phyloP scores from a whole-genome alignment of 2,888 invertebrate genomes.

The Slavum lentiscoides region DNA sequence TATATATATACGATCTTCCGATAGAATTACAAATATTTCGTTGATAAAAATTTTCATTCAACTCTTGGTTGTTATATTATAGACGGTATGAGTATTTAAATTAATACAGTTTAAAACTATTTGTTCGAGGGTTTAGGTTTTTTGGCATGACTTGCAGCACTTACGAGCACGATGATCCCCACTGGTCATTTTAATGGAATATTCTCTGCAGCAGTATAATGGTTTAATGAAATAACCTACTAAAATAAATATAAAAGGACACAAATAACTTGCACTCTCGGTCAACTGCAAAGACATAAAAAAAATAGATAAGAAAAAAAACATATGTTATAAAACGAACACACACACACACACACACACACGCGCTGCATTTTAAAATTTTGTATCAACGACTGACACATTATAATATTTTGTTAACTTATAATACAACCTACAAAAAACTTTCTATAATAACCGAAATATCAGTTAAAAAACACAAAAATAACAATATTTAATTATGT shows the following conservation, averaged over 20 bases:
- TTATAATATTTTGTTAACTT: no score
- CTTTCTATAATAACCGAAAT: no score
- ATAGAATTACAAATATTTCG: neutral
- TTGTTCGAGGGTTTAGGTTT: conserved; percentile 9
- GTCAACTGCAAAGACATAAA: conserved; percentile 25
- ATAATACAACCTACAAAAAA: neutral
- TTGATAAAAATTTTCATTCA: neutral
- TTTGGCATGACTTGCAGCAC: conserved; percentile 30
- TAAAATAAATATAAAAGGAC: conserved; percentile 29
- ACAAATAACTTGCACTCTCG: neutral
- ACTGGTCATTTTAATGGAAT: conserved; percentile 10
- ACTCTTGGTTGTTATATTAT: conserved; percentile 3
- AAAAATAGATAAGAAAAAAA: conserved; percentile 12
- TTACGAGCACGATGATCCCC: neutral
- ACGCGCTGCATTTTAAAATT: neutral
- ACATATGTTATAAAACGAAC: neutral
- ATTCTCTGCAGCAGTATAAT: conserved; percentile 3
- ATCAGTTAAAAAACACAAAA: no score
- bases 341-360: no score
- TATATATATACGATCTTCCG: neutral
- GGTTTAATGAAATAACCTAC: conserved; percentile 24
- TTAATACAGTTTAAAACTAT: conserved; percentile 23
- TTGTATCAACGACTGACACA: neutral
- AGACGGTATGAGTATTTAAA: neutral
- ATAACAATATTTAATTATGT: no score